Base-by-base conservation (phyloP, 1,140 invertebrate species). In the Euwallacea fornicatus region DNA sequence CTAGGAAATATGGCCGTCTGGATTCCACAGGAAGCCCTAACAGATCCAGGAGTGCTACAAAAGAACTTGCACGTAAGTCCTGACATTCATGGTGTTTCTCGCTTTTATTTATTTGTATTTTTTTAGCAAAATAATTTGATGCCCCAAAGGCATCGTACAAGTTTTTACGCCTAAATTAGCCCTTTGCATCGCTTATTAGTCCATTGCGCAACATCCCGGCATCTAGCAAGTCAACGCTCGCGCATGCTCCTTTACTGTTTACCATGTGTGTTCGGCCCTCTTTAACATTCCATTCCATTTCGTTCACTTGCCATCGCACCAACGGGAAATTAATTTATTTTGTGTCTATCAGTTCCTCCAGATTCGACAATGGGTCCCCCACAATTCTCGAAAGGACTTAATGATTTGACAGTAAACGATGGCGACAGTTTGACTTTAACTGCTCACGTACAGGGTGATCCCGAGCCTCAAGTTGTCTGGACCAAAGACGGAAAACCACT, bases 401-500 rank as follows among this genome's bases (percentile, higher is more conserved):
- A 85, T 7, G 89, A 93, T 78, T 76, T 88, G 11, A 87, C 85
- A 6, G 86, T 95, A 42, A 88, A 89, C 33, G 95, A 97, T 81
- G 95, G 94, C 7, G 91, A 94, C 67, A 86, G 88, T 47, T 82
- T 96, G 61, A 86, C 90, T 67, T 83, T 97, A 9, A 89, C 84
- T 9, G 93, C 91, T 55, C 87, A 90, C 15, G 92, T 97, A 21
- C 88, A 88, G 62, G 95, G 94, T 11, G 94, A 96, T 81, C 95
- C 95, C n/a, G 93, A 96, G 79, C 94, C 94, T 6, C 89, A 94
- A 77, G 88, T 96, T 0, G 88, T 89, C 66, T 97, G 95, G 95
- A 86, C 85, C 67, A 96, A 95, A 83, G 88, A 92, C 75, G 89
- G 89, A 61, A 89, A 91, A 80, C 76, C 83, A 9, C 82, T 95